These are phyloP conservation scores for Bicyclus anynana DNA, from an alignment of 1,140 invertebrate species.

Conservation along the genomic window DNA sequence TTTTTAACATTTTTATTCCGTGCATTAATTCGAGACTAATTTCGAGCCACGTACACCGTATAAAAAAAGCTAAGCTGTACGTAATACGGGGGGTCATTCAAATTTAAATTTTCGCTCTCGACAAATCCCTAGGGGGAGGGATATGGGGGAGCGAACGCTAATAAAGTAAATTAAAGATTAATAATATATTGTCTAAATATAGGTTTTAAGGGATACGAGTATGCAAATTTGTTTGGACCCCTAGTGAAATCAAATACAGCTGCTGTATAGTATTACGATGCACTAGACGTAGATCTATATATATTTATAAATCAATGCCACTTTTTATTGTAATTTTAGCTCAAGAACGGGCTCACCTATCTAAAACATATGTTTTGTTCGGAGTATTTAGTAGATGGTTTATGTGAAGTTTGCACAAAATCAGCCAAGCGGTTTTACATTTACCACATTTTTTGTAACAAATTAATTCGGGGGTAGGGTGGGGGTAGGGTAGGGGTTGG, in stretches of 20 bases:
- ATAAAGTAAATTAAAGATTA: conserved; percentile 77
- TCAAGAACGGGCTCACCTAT: too few species aligned
- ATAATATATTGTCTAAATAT: conserved; percentile 74
- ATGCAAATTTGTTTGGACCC: conserved; percentile 63
- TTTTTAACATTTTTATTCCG: neutral
- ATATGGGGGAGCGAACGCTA: conserved; percentile 59
- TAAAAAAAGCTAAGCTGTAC: conserved; percentile 24
- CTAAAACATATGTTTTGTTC: too few species aligned
- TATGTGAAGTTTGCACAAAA: too few species aligned
- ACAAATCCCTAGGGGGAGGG: conserved; percentile 54
- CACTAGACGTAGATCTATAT: too few species aligned
- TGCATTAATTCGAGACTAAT: conserved; percentile 9
- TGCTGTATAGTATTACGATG: conserved; percentile 23
- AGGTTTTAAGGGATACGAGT: conserved; percentile 58
- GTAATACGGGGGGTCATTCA: conserved; percentile 63
- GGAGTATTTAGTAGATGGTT: too few species aligned
- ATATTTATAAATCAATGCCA: too few species aligned
- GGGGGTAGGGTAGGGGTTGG: too few species aligned
- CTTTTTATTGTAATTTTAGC: too few species aligned
- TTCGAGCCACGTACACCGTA: neutral
- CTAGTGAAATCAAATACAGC: conserved; percentile 50
- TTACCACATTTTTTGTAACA: too few species aligned
- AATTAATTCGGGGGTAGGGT: too few species aligned
- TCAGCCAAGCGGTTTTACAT: too few species aligned
- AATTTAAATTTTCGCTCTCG: conserved; percentile 72